phyloP scores from a whole-genome alignment of 2,888 invertebrate species.

The Tiliacea citrago region DNA sequence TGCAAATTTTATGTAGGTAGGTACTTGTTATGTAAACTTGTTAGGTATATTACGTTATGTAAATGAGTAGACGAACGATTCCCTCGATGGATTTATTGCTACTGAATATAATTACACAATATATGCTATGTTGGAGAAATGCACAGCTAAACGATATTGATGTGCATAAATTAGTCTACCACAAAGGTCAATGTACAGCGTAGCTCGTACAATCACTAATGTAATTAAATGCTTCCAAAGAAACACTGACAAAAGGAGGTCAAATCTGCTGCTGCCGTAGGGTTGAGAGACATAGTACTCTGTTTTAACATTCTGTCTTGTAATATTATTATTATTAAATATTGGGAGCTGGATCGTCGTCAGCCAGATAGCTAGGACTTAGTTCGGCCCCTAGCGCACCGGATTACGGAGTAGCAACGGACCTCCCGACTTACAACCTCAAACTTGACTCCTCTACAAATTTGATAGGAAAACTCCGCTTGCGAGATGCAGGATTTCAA shows the following conservation, averaged over 20 bases:
- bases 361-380: conserved; percentile 28
- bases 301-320: conserved; percentile 10
- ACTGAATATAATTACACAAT: too few relatives aligned
- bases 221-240: not conserved
- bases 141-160: too few relatives aligned
- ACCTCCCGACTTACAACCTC: conserved; percentile 14
- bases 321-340: not conserved
- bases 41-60: too few relatives aligned
- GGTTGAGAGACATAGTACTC: not conserved
- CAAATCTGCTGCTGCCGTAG: conserved; percentile 11
- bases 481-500: conserved; percentile 40
- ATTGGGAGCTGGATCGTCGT: conserved; percentile 9
- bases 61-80: too few relatives aligned
- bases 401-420: conserved; percentile 44
- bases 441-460: not conserved
- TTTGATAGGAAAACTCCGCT: not conserved
- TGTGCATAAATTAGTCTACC: too few relatives aligned
- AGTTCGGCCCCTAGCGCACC: conserved; percentile 31
- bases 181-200: too few relatives aligned
- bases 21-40: too few relatives aligned
- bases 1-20: too few relatives aligned
- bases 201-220: too few relatives aligned
- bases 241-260: not conserved
- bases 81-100: too few relatives aligned
- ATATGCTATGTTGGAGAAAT: too few relatives aligned